A percentile compares a stretch with the other conserved stretches of the same genome.
phyloP scores from a whole-genome alignment of 2,113 vertebrate genomes.

The Colaptes auratus region DNA sequence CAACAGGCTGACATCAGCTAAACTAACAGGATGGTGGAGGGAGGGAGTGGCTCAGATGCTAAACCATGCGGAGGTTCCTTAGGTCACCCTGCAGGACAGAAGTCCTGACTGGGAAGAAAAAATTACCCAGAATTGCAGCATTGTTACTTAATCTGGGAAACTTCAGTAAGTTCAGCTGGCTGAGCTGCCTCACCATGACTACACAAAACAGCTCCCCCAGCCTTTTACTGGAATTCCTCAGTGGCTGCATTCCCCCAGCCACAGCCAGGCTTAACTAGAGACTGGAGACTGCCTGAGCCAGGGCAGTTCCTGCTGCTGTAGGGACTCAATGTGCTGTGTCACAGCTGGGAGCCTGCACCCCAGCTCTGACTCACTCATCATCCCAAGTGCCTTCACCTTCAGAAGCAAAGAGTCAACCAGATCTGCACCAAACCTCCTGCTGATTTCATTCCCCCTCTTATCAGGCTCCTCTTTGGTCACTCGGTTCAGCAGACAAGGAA shows the following conservation, averaged over 20 bases:
- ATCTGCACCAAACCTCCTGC: not conserved
- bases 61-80: not conserved
- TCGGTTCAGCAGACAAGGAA: not conserved
- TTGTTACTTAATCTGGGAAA: slow-evolving; percentile 33
- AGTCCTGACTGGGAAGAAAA: not conserved
- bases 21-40: not conserved
- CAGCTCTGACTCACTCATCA: not conserved
- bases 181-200: slow-evolving; percentile 9
- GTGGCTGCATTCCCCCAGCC: not conserved
- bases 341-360: not conserved
- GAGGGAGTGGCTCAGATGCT: not conserved
- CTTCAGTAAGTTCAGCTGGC: not conserved
- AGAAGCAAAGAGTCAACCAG: not conserved
- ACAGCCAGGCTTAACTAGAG: not conserved
- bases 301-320: not conserved
- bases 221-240: not conserved
- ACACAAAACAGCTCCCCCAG: not conserved
- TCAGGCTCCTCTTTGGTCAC: not conserved
- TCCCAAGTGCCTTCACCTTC: accelerated
- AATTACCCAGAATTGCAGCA: slow-evolving; percentile 13
- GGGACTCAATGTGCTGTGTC: not conserved
- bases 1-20: slow-evolving; percentile 50
- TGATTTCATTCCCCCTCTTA: not conserved
- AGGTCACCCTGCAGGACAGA: not conserved
- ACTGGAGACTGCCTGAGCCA: not conserved